Conservation (phyloP, 2,113 vertebrate species). For the Prinia subflava region DNA sequence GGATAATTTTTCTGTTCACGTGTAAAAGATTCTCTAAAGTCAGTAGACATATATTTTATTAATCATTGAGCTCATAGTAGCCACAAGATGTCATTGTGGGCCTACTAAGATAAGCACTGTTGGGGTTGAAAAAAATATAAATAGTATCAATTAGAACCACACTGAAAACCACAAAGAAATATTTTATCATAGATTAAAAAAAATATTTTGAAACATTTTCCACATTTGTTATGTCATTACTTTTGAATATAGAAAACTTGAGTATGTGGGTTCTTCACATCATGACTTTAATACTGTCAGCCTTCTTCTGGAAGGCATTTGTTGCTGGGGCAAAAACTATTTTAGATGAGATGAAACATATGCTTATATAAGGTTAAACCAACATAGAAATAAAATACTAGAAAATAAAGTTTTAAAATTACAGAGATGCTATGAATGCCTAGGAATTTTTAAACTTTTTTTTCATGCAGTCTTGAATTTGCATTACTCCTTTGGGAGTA, state of each 20-base stretch:
- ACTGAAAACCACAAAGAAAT: not conserved
- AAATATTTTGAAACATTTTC: not conserved
- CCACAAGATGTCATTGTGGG: constrained; percentile 64
- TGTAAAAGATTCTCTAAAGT: not conserved
- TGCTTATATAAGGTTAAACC: not conserved
- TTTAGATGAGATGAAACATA: not conserved
- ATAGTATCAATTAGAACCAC: not conserved
- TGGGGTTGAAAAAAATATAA: not conserved
- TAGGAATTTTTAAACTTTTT: not conserved
- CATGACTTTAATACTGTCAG: not conserved
- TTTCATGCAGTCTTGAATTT: not conserved
- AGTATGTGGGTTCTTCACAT: not conserved
- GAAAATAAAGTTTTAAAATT: not conserved
- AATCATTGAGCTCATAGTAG: not conserved
- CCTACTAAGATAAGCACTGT: not conserved
- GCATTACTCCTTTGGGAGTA: not conserved
- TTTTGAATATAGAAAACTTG: not conserved
- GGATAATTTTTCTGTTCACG: not conserved
- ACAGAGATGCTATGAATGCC: not conserved
- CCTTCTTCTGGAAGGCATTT: not conserved
- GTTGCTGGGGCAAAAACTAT: accelerated
- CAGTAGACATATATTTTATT: not conserved
- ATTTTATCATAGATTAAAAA: not conserved
- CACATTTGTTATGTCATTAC: not conserved
- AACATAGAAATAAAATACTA: not conserved